These are phyloP conservation scores for Pipistrellus pygmaeus DNA, from an alignment of 2,797 vertebrate genomes.

Conservation along the genomic window DNA sequence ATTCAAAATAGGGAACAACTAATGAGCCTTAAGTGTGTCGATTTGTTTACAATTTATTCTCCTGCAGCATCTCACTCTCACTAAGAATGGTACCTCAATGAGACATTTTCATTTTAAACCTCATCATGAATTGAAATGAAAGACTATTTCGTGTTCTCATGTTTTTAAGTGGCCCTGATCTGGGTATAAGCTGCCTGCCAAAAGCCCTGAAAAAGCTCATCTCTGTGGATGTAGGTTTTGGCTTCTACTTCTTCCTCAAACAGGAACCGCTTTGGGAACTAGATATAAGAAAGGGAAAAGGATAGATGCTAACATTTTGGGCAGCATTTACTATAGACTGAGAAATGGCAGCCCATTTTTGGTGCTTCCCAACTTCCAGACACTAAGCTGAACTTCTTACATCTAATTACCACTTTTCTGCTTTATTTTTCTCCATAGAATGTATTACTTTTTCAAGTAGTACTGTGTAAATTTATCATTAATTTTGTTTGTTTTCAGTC, in stretches of 20 bases:
- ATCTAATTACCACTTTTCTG: background rate
- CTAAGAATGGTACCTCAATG: background rate
- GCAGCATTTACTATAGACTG: background rate
- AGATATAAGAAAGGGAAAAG: background rate
- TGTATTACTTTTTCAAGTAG: background rate
- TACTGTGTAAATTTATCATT: background rate
- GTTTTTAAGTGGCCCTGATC: background rate
- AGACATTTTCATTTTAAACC: constrained; percentile 57
- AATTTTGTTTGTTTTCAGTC: constrained; percentile 16
- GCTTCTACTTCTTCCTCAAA: background rate
- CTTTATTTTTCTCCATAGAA: background rate
- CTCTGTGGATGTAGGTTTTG: background rate
- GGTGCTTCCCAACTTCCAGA: background rate
- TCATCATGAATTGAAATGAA: constrained; percentile 39
- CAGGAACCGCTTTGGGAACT: background rate
- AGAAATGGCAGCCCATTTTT: background rate
- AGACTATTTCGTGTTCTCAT: constrained; percentile 2
- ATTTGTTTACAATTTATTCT: constrained; percentile 46
- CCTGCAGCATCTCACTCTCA: background rate
- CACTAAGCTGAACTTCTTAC: background rate
- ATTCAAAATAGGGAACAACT: constrained; percentile 14
- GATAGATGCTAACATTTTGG: constrained; percentile 13
- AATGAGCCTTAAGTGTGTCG: constrained; percentile 29
- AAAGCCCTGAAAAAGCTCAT: background rate
- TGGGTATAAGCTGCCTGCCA: constrained; percentile 4